A percentile compares a stretch with the other conserved stretches of the same genome.
Conservation (phyloP, 2,797 vertebrate genomes). For the Halcyon badia region DNA sequence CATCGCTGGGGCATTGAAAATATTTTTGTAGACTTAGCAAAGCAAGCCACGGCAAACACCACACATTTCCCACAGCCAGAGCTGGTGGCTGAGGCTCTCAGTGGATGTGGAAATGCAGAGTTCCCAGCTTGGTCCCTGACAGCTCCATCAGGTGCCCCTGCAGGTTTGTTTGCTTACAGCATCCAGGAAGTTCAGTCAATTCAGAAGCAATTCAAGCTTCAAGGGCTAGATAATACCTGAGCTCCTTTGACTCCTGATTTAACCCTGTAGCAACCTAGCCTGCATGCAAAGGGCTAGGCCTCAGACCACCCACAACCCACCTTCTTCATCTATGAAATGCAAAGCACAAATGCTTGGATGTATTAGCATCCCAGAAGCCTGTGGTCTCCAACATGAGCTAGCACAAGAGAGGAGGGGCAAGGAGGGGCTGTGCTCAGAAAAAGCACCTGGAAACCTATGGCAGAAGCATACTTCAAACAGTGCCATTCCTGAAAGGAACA, state of each 20-base stretch:
- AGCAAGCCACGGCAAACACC: neutral
- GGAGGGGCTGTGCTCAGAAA: neutral
- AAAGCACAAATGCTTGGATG: neutral
- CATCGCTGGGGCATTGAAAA: accelerated
- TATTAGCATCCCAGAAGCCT: neutral
- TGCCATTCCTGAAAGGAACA: neutral
- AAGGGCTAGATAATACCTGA: neutral
- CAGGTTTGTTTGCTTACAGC: constrained; percentile 31
- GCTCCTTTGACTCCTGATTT: constrained; percentile 1
- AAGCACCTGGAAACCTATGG: neutral
- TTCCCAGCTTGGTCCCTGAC: neutral
- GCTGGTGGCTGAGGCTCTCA: neutral
- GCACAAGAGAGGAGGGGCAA: neutral
- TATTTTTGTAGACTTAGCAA: neutral
- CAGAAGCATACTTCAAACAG: neutral
- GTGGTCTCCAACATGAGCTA: neutral
- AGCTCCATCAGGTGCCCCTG: neutral
- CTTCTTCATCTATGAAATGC: neutral
- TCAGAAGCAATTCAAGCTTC: neutral
- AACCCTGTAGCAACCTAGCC: neutral
- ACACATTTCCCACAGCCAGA: accelerated
- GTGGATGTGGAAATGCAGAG: neutral
- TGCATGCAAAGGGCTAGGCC: neutral
- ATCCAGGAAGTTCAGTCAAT: constrained; percentile 28
- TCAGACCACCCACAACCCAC: neutral